Evolutionary conservation across 2,888 invertebrate genomes (phyloP), one percentile per base, ranked within the genome.

Genomic region (Synergus umbraculus): DNA sequence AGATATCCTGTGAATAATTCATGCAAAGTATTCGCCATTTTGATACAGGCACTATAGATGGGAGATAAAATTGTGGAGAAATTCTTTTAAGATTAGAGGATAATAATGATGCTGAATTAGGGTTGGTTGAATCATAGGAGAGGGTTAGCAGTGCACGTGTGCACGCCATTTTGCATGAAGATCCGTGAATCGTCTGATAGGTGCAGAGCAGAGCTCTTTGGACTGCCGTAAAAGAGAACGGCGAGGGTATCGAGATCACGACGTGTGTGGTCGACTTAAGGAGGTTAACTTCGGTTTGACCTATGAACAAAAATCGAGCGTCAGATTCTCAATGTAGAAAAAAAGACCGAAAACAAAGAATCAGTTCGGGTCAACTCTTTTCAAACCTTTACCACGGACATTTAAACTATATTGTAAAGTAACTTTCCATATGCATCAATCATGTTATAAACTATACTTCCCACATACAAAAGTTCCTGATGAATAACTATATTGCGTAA

Each of bases 201-300:
- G 54, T 73, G 54, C 37, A 73, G 73, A 69, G 69, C 69, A 69
- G 46, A 73, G 41, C 41, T 73, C 54, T 73, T 73, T 58, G 54
- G 73, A 73, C 54, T 73, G 73, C 73, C 73, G 73, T 73, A 54
- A 73, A 73, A 73, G 73, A 73, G 73, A 73, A 73, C 73, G 73
- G 73, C n/a, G 73, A 73, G 49, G 54, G 54, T 54, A 73, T 73
- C 73, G 73, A 73, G 73, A 73, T 73, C 66, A 54, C 73, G 54
- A 73, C 54, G 73, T 73, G 73, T 73, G 73, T 73, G 73, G 73
- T 73, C 73, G 54, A 73, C 73, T 73, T 73, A 73, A 73, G 37
- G 73, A 73, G 73, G 73, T 73, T 73, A 73, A 73, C 37, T 73
- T 73, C 41, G 54, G 73, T 41, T 73, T 73, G 73, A 73, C 73